A percentile compares a stretch with the other conserved stretches of the same genome.
Evolutionary conservation across 2,888 invertebrate genomes (phyloP).

Genomic region (Nomada lathburiana): DNA sequence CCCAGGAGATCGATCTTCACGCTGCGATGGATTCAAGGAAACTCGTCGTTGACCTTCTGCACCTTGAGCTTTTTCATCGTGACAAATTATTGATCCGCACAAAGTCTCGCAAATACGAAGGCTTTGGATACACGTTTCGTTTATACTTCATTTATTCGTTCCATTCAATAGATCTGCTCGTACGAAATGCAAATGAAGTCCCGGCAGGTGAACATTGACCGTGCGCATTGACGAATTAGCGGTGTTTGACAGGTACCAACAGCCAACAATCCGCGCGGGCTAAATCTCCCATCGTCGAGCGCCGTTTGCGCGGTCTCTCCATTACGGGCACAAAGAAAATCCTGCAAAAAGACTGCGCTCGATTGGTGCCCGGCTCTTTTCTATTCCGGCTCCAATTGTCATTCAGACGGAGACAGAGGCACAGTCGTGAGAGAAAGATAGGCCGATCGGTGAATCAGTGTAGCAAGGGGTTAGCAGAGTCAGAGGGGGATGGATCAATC

Average conservation of each 20-base stretch:
- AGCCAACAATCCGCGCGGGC: constrained; percentile 14
- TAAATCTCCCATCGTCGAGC: constrained; percentile 15
- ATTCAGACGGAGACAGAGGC: background rate
- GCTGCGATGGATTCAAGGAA: background rate
- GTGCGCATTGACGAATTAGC: constrained; percentile 25
- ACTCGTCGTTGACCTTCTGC: constrained; percentile 14
- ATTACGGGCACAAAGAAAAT: constrained; percentile 53
- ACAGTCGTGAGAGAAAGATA: background rate
- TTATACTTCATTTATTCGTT: background rate
- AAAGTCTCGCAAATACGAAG: background rate
- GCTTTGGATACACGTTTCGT: background rate
- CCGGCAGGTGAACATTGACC: background rate
- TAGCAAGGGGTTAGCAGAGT: background rate
- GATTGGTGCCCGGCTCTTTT: constrained; percentile 47
- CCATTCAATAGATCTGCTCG: background rate
- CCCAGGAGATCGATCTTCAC: constrained; percentile 29
- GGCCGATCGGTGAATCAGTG: background rate
- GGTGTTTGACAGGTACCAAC: constrained; percentile 22
- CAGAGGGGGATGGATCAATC: constrained; percentile 67
- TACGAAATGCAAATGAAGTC: too few species aligned
- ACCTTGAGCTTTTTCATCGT: constrained; percentile 6
- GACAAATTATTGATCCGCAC: background rate
- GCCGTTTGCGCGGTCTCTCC: constrained; percentile 23
- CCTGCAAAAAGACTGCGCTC: constrained; percentile 51
- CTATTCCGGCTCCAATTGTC: constrained; percentile 46